Evolutionary conservation across 2,888 invertebrate genomes (phyloP).

Genomic region (Neria commutata): DNA sequence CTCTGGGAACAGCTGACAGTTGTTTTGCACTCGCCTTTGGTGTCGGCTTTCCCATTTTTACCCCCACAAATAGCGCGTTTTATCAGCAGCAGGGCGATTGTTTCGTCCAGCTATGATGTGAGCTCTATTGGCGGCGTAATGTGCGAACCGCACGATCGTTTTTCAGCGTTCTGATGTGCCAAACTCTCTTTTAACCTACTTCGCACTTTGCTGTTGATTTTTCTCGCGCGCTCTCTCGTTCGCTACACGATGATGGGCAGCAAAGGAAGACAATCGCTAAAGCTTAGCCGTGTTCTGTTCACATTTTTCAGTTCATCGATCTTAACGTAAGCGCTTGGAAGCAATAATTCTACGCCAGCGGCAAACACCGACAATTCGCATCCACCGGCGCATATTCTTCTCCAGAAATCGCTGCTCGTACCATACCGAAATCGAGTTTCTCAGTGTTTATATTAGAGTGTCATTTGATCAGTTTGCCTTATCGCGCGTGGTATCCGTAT

Average conservation of each 20-base stretch:
- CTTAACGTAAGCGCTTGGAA: slow-evolving; percentile 57
- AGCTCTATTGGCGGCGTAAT: too few relatives aligned
- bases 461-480: slow-evolving; percentile 35
- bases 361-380: neutral
- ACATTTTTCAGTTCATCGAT: slow-evolving; percentile 59
- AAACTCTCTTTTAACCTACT: too few relatives aligned
- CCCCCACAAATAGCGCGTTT: too few relatives aligned
- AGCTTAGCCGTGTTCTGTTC: neutral
- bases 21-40: too few relatives aligned
- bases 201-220: neutral
- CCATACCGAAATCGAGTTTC: neutral
- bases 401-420: neutral
- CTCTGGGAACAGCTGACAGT: too few relatives aligned
- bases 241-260: neutral
- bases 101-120: too few relatives aligned
- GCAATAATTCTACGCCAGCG: slow-evolving; percentile 23
- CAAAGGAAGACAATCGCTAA: neutral
- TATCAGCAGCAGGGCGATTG: too few relatives aligned
- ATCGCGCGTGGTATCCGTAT: slow-evolving; percentile 32
- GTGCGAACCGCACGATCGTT: too few relatives aligned
- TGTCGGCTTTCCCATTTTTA: too few relatives aligned
- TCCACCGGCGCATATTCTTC: neutral
- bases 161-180: too few relatives aligned
- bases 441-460: slow-evolving; percentile 14
- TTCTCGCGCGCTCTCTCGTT: neutral